Base-by-base conservation (phyloP, 2,888 invertebrate genomes). In the Xylota segnis region DNA sequence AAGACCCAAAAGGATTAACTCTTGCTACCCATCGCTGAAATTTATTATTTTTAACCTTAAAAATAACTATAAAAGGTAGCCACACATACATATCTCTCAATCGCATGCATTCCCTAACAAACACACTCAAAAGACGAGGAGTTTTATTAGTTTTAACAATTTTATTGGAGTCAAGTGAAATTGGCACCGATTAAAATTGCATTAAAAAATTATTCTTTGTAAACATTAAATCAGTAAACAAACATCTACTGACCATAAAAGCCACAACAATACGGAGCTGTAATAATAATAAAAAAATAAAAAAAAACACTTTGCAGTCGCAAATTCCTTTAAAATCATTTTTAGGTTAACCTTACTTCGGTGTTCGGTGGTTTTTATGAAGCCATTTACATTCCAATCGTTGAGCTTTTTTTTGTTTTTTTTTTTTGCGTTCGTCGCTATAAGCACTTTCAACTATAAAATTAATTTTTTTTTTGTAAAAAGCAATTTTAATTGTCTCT, bases 371-470 rank as follows among this genome's bases (percentile, higher is more conserved):
- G 66, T 83, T 23, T 84, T 84, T 79, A 84, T 81, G 59, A 84
- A 84, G 75, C 65, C 84, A 84, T 84, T 81, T 84, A 71, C 84
- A 84, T 84, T 84, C 84, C 84, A 61, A 54, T 59, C 63, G 52
- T 34, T 45, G 65, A 43, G 56, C 27, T 54, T 54, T 63, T 54
- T 50, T 18, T 54, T 63, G 40, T 50, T 18, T 32, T 66, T 74
- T 70, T 56, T 18, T 58, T 29, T 27, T n/a, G 40, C 54, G 18
- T 61, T 61, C 43, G 37, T 61, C 29, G 50, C 50, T 58, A 43
- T 50, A 68, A 70, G 58, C 56, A 84, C 74, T 65, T 66, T 76
- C 59, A 76, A 75, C 81, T 75, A 84, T 81, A 75, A 83, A 83
- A 75, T 23, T 45, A 61, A 32, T 84, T 70, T 29, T 72, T 45